These are phyloP conservation scores for Taxidea taxus DNA, from an alignment of 2,113 vertebrate species.

Conservation along the genomic window DNA sequence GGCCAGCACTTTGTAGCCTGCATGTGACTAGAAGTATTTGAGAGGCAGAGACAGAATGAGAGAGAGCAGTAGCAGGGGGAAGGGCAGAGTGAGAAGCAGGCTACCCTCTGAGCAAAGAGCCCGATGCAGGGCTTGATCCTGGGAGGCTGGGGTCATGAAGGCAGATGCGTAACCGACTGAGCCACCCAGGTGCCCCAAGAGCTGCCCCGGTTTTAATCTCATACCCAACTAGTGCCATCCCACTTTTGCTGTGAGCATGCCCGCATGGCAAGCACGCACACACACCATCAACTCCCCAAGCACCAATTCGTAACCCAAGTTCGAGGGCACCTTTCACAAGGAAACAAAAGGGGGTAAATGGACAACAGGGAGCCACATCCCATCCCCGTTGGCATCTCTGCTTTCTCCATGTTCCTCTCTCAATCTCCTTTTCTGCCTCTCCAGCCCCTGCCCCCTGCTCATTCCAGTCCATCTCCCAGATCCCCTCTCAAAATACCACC, in stretches of 20 bases:
- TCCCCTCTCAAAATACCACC: neutral
- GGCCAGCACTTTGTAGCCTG: neutral
- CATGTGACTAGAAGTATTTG: too few species aligned
- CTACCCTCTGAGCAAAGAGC: too few species aligned
- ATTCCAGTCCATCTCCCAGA: too few species aligned
- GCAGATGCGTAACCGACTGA: too few species aligned
- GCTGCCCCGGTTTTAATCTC: neutral
- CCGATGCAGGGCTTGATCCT: too few species aligned
- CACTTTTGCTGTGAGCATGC: too few species aligned
- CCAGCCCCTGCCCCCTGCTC: neutral
- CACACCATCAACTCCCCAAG: neutral
- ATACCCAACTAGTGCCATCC: neutral
- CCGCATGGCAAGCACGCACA: too few species aligned
- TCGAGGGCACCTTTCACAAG: neutral
- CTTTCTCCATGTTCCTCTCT: neutral
- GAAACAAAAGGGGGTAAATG: neutral
- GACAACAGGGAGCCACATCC: fast-evolving
- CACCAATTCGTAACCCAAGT: neutral
- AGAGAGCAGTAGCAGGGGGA: too few species aligned
- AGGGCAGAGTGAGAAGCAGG: too few species aligned
- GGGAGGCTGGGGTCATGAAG: too few species aligned
- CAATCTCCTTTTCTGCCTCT: neutral
- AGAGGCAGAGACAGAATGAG: too few species aligned
- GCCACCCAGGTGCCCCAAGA: too few species aligned
- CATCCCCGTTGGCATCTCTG: neutral